Evolutionary conservation across 2,888 invertebrate species (phyloP), one percentile per base, ranked within the genome.

Genomic region (Agonum fuliginosum): DNA sequence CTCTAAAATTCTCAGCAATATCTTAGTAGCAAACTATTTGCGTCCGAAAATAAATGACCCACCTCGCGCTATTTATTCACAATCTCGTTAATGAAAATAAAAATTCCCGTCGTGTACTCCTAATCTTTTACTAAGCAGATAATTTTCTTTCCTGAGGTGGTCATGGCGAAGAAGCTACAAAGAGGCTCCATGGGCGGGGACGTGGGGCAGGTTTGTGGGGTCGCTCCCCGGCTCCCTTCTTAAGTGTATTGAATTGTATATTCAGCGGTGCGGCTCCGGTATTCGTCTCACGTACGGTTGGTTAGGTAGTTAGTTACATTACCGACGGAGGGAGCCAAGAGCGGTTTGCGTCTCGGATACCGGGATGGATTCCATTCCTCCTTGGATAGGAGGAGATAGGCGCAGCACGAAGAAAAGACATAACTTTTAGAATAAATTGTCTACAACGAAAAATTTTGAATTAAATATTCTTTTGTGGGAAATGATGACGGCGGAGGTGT

Each of bases 231-330:
- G 14, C 70, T 41, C 65, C 79, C 78, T 71, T 58, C 79, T 78
- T 79, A 80, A 81, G 80, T 80, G 81, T 81, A 81, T 81, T 81
- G 81, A 82, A 82, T 81, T 82, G 82, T 81, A 82, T 82, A 83
- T 83, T 83, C 73, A 78, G 73, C 58, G 37, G 67, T 22, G 58
- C 27, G 14, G 58, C 20, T 72, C 71, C 62, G 58, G 77, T 79
- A 83, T 83, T 83, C 83, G 71, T 72, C 78, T 80, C 83, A 83
- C 83, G 83, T 83, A 78, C 78, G 70, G 78, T 81, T 82, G 81
- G 82, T 82, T 82, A 81, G 81, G 80, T 81, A 81, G 82, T 82
- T 83, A 82, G 82, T 82, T 82, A 82, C 81, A 82, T 81, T 82
- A 81, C 80, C 81, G 80, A 80, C 80, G 80, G 74, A 78, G 78